Base-by-base conservation (phyloP, 2,113 vertebrate genomes). In the Gadus chalcogrammus region DNA sequence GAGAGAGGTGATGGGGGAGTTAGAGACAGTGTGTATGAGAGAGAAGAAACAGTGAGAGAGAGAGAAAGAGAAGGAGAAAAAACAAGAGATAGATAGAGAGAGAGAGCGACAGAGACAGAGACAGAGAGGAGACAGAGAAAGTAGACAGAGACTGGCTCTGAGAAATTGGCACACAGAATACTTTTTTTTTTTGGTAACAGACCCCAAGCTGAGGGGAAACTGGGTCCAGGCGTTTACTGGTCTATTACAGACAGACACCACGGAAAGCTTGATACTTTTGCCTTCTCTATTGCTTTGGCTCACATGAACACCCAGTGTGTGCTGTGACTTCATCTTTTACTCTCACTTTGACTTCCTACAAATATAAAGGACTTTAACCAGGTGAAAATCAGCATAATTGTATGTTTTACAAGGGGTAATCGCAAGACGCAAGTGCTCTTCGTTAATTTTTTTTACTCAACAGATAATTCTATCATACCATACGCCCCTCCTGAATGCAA, bases 131-230 rank as follows among this genome's bases (percentile, higher is more conserved):
- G 55, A n/a, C 15, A 61, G 68, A 52, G 59, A 70, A n/a, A 61
- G 68, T 22, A 65, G 71, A 76, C 70, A 74, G 81, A 68, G 79
- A 77, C 82, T 82, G 89, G 87, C 89, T 91, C 90, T 89, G 88
- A 79, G 83, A 75, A 87, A 85, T 86, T 85, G 88, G 83, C 74
- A 86, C 82, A 88, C 87, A 79, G 80, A 75, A 83, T 15, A 58
- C 3, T 58, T 58, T 76, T 75, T 86, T 78, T 79, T 73, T 70
- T 75, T 85, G 79, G 81, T 79, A 83, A 77, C 71, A 73, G 76
- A 80, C 76, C 76, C 78, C 74, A 31, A 31, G 24, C 22, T 15
- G 22, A 15, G 5, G 61, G 13, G 3, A 9, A 61, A 13, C 18
- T 24, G 15, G 18, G 22, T 27, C 20, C 24, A 27, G 61, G 22